Conservation (phyloP, 2,113 vertebrate species). For the Nesospiza acunhae region DNA sequence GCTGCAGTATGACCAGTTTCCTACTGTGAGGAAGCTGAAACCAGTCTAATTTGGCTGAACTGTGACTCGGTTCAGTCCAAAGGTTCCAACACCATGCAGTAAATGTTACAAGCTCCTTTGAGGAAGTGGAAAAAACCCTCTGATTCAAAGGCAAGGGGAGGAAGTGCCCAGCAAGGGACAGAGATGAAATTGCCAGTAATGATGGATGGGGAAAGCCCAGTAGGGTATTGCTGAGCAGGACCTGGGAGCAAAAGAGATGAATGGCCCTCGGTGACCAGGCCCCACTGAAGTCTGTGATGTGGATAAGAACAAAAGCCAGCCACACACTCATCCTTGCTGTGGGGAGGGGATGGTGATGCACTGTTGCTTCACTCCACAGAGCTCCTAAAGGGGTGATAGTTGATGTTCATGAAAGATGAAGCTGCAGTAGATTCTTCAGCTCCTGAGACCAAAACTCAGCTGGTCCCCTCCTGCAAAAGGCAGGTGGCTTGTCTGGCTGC, state of each 20-base stretch:
- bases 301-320: conserved; percentile 24
- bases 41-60: conserved; percentile 40
- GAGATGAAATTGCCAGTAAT: conserved; percentile 7
- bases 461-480: not conserved
- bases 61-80: conserved; percentile 48
- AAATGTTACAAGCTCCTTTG: conserved; percentile 41
- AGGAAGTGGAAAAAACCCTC: not conserved
- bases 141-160: not conserved
- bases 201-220: conserved; percentile 46
- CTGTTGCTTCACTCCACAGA: not conserved
- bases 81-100: conserved; percentile 21
- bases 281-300: not conserved
- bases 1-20: conserved; percentile 15
- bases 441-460: not conserved
- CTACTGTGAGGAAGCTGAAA: conserved; percentile 50
- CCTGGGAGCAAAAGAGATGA: conserved; percentile 9
- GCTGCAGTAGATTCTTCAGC: not conserved
- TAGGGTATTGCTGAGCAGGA: not conserved
- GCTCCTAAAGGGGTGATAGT: not conserved
- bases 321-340: rapidly evolving
- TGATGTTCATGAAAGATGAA: not conserved
- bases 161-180: conserved; percentile 29
- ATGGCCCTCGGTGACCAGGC: not conserved
- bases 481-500: not conserved
- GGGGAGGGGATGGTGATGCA: not conserved